Conservation (phyloP, 2,113 vertebrate genomes). For the Dryoscopus gambensis region DNA sequence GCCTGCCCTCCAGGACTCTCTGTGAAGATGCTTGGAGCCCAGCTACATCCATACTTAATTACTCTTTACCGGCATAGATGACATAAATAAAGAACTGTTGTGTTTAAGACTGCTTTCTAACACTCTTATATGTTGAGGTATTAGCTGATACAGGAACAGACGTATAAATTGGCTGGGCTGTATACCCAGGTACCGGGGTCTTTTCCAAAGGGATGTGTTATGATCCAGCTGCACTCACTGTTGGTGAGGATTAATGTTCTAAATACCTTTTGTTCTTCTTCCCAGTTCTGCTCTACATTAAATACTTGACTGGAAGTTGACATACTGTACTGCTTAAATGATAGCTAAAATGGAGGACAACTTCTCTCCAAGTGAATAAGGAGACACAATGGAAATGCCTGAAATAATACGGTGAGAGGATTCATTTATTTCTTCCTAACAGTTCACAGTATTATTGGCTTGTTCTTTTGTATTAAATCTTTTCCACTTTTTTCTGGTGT, state of each 20-base stretch:
- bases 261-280: not conserved
- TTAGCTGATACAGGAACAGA: not conserved
- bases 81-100: not conserved
- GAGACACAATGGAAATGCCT: not conserved
- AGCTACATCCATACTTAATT: not conserved
- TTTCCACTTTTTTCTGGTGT: not conserved
- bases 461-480: not conserved
- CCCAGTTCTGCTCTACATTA: not conserved
- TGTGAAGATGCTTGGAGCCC: not conserved
- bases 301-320: not conserved
- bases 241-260: not conserved
- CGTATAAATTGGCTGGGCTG: not conserved
- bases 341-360: not conserved
- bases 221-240: not conserved
- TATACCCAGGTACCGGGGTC: not conserved
- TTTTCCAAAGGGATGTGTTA: not conserved
- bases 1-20: not conserved
- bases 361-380: not conserved
- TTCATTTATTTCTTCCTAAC: not conserved
- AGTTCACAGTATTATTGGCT: not conserved
- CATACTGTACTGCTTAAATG: not conserved
- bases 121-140: not conserved
- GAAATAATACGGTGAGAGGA: not conserved
- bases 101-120: not conserved
- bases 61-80: not conserved